A percentile compares a stretch with the other conserved stretches of the same genome.
phyloP scores from a whole-genome alignment of 2,797 vertebrate species.

The Eulemur rubriventer region DNA sequence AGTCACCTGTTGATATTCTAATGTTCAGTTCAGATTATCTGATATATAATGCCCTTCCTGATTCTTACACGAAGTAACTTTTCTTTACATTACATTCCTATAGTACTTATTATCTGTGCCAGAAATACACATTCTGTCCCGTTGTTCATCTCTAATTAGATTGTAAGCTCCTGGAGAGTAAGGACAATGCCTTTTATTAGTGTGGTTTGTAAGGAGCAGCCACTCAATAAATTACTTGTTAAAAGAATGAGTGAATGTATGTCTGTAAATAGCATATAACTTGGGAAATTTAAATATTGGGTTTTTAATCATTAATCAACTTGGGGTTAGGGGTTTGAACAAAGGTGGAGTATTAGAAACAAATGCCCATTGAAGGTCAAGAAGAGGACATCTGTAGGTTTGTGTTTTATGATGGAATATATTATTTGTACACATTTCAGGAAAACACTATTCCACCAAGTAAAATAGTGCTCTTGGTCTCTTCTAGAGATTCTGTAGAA shows the following conservation, averaged over 20 bases:
- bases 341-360: background rate
- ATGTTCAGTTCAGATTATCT: background rate
- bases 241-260: constrained; percentile 6
- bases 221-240: background rate
- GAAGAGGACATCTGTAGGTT: background rate
- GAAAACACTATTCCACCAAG: background rate
- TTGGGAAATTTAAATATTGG: constrained; percentile 4
- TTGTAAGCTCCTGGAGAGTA: constrained; percentile 37
- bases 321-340: background rate
- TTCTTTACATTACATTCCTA: background rate
- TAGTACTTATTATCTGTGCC: background rate
- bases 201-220: constrained; percentile 20
- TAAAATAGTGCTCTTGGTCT: constrained; percentile 9
- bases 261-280: constrained; percentile 20
- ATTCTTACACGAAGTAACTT: background rate
- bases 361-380: background rate
- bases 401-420: background rate
- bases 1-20: background rate
- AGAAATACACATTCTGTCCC: background rate
- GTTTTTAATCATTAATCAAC: background rate
- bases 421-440: background rate
- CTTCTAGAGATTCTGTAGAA: background rate
- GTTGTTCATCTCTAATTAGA: background rate
- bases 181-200: background rate
- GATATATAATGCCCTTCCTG: background rate